Evolutionary conservation across 30 jellyfish, hydroid and myxozoan species (phyloP), one percentile per base, ranked within the genome.

Genomic region (Sanderia malayensis): DNA sequence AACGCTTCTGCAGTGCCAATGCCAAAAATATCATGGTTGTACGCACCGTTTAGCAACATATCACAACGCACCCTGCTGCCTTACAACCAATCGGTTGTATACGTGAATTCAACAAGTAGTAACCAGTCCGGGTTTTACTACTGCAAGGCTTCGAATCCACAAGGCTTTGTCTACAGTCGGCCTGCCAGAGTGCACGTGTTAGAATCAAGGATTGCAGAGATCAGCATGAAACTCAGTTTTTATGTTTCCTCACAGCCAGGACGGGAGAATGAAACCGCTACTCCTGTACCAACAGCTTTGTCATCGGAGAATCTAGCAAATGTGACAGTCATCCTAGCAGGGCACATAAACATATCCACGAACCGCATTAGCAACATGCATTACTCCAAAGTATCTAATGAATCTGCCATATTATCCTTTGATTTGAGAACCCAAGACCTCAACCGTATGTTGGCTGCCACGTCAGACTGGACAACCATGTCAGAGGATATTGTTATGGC

Each of bases 111-210:
- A 17, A 53, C 83, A 23, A 61, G 58, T n/a, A 23, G 74, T 15
- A 37, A 28, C 22, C 85, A 83, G 76, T 71, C 95, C 19, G 95
- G 95, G 6, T 62, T 72, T 25, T 83, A 83, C 37, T 53, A 18
- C n/a, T 83, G 95, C 34, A 53, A 44, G 23, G 95, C 80, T 18
- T 52, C 87, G 20, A 83, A 83, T 70, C 57, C 61, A 2, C 87
- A 70, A 46, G 83, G 82, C 7, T 58, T 9, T 31, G 82, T 57
- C 20, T 25, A 19, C 4, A 83, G 95, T 69, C 44, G 41, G 1
- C 37, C 31, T 27, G 95, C 95, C 4, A 49, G 60, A 20, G 95
- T 83, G 4, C 85, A 83, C 61, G 84, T 83, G 27, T 19, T 32
- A 32, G 52, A 34, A 20, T 46, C 88, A 1, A 47, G 23, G 0